phyloP scores from a whole-genome alignment of 1,140 invertebrate species.

The Drosophila kohkoa region DNA sequence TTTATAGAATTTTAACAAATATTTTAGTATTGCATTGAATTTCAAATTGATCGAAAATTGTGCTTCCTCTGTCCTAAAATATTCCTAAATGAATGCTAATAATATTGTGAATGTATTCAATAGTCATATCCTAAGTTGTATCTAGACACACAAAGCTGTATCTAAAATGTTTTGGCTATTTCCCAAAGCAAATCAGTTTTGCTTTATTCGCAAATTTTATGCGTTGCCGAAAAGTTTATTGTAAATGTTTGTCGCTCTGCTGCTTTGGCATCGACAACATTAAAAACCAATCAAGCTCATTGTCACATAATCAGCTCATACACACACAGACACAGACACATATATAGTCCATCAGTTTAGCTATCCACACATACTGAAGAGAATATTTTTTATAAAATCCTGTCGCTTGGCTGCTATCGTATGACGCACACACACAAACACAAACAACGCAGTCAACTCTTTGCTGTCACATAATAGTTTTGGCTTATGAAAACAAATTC shows the following conservation, averaged over 20 bases:
- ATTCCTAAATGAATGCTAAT: too few species aligned
- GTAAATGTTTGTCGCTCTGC: background rate
- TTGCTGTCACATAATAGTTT: constrained; percentile 76
- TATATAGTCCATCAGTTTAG: constrained; percentile 45
- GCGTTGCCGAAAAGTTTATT: background rate
- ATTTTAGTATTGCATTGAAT: too few species aligned
- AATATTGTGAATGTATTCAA: too few species aligned
- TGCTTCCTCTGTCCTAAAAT: too few species aligned
- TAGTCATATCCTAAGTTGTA: too few species aligned
- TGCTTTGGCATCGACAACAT: constrained; percentile 43
- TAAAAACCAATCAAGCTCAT: constrained; percentile 80
- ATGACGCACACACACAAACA: constrained; percentile 33
- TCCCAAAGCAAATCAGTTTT: background rate
- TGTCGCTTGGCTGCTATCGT: constrained; percentile 13
- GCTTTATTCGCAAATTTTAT: constrained; percentile 21
- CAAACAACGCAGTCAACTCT: constrained; percentile 54
- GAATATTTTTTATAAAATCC: constrained; percentile 63
- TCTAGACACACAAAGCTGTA: too few species aligned
- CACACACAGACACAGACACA: constrained; percentile 14
- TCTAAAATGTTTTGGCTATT: background rate
- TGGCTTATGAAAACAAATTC: constrained; percentile 83
- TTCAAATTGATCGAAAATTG: too few species aligned
- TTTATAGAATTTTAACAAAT: too few species aligned
- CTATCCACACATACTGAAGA: constrained; percentile 8
- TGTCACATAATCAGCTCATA: constrained; percentile 72